These are phyloP conservation scores for Hydrophis major DNA, from an alignment of 2,797 vertebrate species.

Conservation along the genomic window DNA sequence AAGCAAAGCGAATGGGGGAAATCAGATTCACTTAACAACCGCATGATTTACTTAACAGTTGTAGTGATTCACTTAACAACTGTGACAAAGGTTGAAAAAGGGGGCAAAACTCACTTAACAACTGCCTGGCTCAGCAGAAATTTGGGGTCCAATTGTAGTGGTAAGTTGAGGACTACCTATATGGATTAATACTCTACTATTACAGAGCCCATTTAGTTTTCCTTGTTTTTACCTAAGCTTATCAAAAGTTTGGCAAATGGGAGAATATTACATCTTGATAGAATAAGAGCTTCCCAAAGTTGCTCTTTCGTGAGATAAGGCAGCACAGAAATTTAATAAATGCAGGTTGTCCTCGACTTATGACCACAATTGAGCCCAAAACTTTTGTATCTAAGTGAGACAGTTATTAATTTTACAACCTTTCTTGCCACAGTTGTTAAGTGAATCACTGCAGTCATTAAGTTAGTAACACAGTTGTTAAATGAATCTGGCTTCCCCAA, in stretches of 20 bases:
- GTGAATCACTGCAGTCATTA: neutral
- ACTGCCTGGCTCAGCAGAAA: neutral
- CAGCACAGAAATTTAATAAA: neutral
- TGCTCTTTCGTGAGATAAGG: neutral
- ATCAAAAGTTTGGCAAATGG: neutral
- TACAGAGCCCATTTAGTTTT: neutral
- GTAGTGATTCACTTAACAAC: too few species aligned
- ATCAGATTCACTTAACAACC: too few species aligned
- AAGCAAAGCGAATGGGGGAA: too few species aligned
- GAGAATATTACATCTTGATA: neutral
- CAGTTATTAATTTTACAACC: neutral
- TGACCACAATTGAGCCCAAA: neutral
- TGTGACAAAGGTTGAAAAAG: too few species aligned
- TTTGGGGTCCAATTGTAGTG: neutral
- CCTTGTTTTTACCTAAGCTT: neutral
- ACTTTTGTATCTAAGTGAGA: neutral
- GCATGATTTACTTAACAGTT: too few species aligned
- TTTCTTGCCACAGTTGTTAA: neutral
- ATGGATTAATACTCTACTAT: neutral
- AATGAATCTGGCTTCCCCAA: neutral
- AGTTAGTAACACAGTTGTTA: neutral
- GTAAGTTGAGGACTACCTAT: neutral
- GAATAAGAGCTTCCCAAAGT: neutral
- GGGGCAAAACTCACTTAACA: neutral
- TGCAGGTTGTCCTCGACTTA: neutral